Evolutionary conservation across 2,113 vertebrate species (phyloP).

Genomic region (Ciconia stormi): DNA sequence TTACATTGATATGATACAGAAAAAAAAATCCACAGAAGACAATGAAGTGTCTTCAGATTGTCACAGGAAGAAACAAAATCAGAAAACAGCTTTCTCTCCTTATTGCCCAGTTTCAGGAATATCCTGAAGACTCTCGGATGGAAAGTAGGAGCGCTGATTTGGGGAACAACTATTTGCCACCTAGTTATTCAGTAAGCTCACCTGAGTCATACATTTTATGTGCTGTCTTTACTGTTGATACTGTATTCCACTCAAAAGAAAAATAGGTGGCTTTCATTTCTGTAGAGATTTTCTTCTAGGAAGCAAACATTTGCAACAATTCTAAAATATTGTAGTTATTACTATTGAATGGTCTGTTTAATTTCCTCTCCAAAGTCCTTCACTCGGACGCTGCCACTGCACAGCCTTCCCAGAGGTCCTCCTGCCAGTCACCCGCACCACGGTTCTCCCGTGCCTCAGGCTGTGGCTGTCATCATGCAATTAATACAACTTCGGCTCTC

Average conservation of each 20-base stretch:
- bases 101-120: background rate
- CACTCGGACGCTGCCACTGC: background rate
- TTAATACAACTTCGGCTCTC: background rate
- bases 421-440: background rate
- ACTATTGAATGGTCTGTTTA: background rate
- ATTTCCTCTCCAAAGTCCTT: background rate
- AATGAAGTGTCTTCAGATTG: background rate
- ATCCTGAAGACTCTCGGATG: background rate
- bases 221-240: background rate
- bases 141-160: background rate
- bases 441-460: background rate
- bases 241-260: background rate
- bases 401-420: background rate
- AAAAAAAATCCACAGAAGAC: background rate
- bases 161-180: background rate
- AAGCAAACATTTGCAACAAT: background rate
- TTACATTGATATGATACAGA: background rate
- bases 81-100: background rate
- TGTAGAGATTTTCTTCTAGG: background rate
- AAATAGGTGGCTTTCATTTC: background rate
- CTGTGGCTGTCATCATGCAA: background rate
- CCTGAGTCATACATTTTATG: accelerated
- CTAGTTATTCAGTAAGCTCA: background rate
- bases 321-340: background rate
- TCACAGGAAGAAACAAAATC: background rate